Conservation (phyloP, 1,140 invertebrate genomes). For the Mamestra configurata region DNA sequence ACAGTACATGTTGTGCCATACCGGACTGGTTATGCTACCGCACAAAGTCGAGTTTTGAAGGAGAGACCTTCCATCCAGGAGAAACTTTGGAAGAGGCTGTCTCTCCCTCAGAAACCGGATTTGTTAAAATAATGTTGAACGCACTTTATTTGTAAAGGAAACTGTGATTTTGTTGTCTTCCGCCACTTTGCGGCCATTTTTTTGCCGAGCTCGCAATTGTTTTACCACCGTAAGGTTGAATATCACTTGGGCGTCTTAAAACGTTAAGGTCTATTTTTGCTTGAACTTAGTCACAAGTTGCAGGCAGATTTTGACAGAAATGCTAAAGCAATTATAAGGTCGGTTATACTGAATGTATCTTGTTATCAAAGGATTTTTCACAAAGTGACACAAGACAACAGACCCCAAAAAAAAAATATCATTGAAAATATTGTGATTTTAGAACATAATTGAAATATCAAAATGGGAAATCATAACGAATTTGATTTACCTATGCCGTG, state of each 20-base stretch:
- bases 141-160: conserved; percentile 46
- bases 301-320: too few relatives aligned
- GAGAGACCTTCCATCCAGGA: not conserved
- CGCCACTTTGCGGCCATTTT: not conserved
- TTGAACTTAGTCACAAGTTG: too few relatives aligned
- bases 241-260: too few relatives aligned
- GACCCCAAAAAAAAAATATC: conserved; percentile 60
- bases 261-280: too few relatives aligned
- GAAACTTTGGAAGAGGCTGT: not conserved
- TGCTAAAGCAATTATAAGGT: too few relatives aligned
- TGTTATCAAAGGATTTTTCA: not conserved
- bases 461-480: conserved; percentile 69
- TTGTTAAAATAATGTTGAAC: conserved; percentile 31
- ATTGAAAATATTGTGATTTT: conserved; percentile 78
- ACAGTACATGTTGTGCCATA: conserved; percentile 43
- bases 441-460: conserved; percentile 80
- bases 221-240: too few relatives aligned
- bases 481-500: conserved; percentile 73
- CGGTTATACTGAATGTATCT: not conserved
- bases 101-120: conserved; percentile 5
- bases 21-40: conserved; percentile 30
- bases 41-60: not conserved
- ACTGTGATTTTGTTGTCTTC: conserved; percentile 44
- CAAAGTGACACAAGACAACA: conserved; percentile 34
- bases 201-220: too few relatives aligned